Conservation (phyloP, 2,797 vertebrate species). For the Anableps anableps region DNA sequence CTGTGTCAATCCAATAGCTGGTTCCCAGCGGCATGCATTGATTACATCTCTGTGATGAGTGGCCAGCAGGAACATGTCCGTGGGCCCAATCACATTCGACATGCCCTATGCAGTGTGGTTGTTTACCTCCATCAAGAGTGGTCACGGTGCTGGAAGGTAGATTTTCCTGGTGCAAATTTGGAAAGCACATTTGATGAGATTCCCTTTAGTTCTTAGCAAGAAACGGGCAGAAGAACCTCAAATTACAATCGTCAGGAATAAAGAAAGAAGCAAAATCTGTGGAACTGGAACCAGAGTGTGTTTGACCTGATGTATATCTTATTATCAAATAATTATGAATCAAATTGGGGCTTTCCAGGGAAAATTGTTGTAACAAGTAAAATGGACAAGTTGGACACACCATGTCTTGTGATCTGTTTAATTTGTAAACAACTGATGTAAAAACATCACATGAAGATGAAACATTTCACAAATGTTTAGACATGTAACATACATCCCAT, state of each 20-base stretch:
- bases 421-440: background rate
- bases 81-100: conserved; percentile 65
- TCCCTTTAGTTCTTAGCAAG: conserved; percentile 16
- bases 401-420: conserved; percentile 23
- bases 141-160: conserved; percentile 61
- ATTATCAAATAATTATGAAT: conserved; percentile 10
- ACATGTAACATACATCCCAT: background rate
- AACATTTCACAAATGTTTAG: background rate
- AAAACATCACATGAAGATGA: no score
- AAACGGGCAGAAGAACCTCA: background rate
- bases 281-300: conserved; percentile 5
- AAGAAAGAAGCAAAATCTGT: background rate
- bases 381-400: background rate
- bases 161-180: conserved; percentile 41
- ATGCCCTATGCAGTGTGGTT: conserved; percentile 57
- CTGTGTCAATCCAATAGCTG: conserved; percentile 77
- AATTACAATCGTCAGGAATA: background rate
- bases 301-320: background rate
- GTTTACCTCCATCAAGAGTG: conserved; percentile 54
- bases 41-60: conserved; percentile 75
- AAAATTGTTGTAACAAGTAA: conserved; percentile 17
- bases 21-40: conserved; percentile 66
- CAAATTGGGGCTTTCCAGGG: conserved; percentile 14
- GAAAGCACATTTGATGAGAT: conserved; percentile 40
- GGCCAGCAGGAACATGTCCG: conserved; percentile 58